Conservation (phyloP, 2,113 vertebrate genomes). For the Paralichthys olivaceus region DNA sequence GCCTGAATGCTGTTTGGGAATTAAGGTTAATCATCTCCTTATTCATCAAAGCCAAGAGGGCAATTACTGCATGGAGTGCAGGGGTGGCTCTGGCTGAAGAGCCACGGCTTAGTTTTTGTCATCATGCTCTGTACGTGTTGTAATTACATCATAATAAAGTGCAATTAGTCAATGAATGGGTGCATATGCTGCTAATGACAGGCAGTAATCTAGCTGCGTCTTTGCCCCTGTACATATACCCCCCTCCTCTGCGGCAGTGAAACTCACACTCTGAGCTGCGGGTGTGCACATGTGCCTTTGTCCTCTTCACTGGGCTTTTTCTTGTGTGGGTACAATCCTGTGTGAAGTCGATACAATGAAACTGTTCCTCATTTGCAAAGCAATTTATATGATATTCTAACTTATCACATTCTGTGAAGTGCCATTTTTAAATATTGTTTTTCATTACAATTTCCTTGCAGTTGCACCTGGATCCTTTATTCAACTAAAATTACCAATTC, state of each 20-base stretch:
- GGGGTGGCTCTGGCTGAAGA: constrained; percentile 80
- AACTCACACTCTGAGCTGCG: constrained; percentile 8
- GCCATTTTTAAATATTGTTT: too few species aligned
- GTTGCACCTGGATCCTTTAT: too few species aligned
- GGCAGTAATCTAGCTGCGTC: constrained; percentile 56
- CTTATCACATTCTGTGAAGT: background rate
- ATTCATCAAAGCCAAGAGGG: constrained; percentile 89
- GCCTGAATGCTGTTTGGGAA: constrained; percentile 89
- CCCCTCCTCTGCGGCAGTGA: background rate
- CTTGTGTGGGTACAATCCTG: background rate
- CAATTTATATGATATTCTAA: background rate
- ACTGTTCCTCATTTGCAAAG: background rate
- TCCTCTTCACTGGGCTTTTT: constrained; percentile 8
- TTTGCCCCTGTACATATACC: constrained; percentile 4
- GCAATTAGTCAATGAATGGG: constrained; percentile 87
- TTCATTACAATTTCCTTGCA: too few species aligned
- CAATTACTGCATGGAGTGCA: constrained; percentile 88
- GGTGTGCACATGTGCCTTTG: constrained; percentile 10
- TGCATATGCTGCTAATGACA: constrained; percentile 77
- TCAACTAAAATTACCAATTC: too few species aligned
- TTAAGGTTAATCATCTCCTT: constrained; percentile 96
- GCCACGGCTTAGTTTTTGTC: constrained; percentile 79
- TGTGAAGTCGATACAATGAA: background rate
- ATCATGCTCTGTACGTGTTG: constrained; percentile 79
- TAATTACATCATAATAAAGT: constrained; percentile 88